These are phyloP conservation scores for Triplophysa yarkandensis DNA, from an alignment of 2,797 vertebrate genomes.

Conservation along the genomic window DNA sequence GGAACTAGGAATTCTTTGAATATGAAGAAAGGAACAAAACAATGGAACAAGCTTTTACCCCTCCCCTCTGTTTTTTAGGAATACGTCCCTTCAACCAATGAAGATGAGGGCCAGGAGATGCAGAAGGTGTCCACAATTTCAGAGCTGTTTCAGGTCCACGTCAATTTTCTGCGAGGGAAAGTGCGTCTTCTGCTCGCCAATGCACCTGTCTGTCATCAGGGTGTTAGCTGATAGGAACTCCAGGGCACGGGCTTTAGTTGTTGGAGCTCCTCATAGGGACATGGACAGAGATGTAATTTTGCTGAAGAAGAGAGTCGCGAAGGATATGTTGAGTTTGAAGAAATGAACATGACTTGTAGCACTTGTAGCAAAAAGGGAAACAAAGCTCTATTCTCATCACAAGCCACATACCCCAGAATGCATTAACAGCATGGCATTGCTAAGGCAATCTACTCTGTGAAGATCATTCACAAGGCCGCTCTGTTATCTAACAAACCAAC, in stretches of 20 bases:
- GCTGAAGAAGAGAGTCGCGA: not conserved
- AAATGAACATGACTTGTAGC: conserved; percentile 42
- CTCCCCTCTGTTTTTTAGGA: conserved; percentile 62
- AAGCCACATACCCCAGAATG: conserved; percentile 40
- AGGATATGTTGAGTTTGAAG: conserved; percentile 32
- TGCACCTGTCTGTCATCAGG: conserved; percentile 76
- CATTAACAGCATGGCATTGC: conserved; percentile 19
- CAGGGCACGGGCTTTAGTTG: conserved; percentile 52
- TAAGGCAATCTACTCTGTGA: conserved; percentile 32
- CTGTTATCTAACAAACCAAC: conserved; percentile 19
- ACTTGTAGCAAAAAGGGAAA: conserved; percentile 42
- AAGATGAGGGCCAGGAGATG: conserved; percentile 62
- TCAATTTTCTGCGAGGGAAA: conserved; percentile 87
- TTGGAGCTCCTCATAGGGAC: conserved; percentile 63
- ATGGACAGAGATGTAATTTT: conserved; percentile 35
- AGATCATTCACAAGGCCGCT: conserved; percentile 17
- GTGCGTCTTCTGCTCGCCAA: conserved; percentile 76
- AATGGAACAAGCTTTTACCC: not conserved
- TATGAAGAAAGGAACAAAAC: no score
- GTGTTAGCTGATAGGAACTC: conserved; percentile 76
- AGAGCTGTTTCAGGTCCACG: conserved; percentile 81
- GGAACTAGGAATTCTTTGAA: no score
- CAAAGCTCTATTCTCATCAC: conserved; percentile 25
- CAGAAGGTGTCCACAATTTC: conserved; percentile 72
- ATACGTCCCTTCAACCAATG: conserved; percentile 65